Base-by-base conservation (phyloP, 2,113 vertebrate species). In the Myocastor coypus region DNA sequence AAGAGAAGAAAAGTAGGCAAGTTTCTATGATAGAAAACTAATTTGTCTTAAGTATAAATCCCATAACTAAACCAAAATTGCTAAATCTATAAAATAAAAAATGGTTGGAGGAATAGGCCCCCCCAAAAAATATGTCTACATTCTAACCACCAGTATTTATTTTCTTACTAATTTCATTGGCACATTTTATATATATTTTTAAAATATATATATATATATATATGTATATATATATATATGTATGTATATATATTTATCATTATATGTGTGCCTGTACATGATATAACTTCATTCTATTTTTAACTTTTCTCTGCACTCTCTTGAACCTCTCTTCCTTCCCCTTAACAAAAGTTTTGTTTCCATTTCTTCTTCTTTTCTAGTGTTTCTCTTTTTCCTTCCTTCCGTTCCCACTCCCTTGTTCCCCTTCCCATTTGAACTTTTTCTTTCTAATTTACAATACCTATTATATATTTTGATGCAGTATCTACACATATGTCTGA, bases 1-100 rank as follows among this genome's bases (percentile, higher is more conserved):
- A 57, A 11, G 52, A 13, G 52, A 14, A 11, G 3, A 55, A 26
- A 84, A 46, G 13, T 46, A 55, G 52, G 7, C 32, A 71, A 22
- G 69, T 16, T n/a, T 90, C 59, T 55, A 20, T 57, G 57, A 40
- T 32, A 91, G 24, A 87, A 20, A 28, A 52, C 10, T 32, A 52
- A 46, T 83, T 84, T 68, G 40, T 20, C 66, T 80, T 61, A 24
- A 40, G 5, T 61, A 4, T 55, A 26, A 95, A 73, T 59, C 14
- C 52, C 46, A 84, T 83, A 78, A 34, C 34, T 75, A 9, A 61
- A 13, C 42, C 75, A 64, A 83, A 61, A 83, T 42, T 78, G 64
- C 28, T 24, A 91, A 30, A 66, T 61, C 30, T 68, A 55, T 68
- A 81, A 94, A 96, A 84, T 82, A 91, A 88, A 16, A 80, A 87